Evolutionary conservation across 2,888 invertebrate species (phyloP).

Genomic region (Rotaria magnacalcarata): DNA sequence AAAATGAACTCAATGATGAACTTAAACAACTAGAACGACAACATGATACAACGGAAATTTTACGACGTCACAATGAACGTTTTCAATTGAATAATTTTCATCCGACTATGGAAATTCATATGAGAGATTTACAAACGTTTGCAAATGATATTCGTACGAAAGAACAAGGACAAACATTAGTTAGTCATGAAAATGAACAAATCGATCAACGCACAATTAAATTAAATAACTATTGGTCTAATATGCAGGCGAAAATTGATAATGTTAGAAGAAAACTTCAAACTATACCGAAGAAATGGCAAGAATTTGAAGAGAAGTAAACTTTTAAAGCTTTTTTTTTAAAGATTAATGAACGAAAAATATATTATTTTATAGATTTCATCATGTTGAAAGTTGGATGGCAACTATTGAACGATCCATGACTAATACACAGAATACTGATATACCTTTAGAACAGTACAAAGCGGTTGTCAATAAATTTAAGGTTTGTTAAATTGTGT

Average conservation of each 20-base stretch:
- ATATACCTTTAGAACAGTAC: constrained; percentile 21
- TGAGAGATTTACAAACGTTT: constrained; percentile 28
- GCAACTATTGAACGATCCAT: not conserved
- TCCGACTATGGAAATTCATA: constrained; percentile 20
- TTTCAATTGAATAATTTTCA: constrained; percentile 41
- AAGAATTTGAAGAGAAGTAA: constrained; percentile 35
- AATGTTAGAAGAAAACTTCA: constrained; percentile 16
- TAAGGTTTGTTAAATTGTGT: not conserved
- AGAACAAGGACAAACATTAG: constrained; percentile 1
- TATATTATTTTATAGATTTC: not conserved
- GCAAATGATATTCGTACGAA: constrained; percentile 4
- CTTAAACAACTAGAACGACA: constrained; percentile 24
- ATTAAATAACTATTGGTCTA: not conserved
- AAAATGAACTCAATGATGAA: constrained; percentile 37
- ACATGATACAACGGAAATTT: constrained; percentile 32
- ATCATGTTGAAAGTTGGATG: constrained; percentile 8
- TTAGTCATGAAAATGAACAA: not conserved
- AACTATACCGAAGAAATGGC: constrained; percentile 29
- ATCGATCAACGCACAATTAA: constrained; percentile 10
- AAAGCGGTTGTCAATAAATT: not conserved
- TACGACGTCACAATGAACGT: constrained; percentile 31
- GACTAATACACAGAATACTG: not conserved
- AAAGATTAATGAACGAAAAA: no score
- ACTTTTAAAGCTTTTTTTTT: not conserved
- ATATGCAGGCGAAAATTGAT: constrained; percentile 24